A percentile compares a stretch with the other conserved stretches of the same genome.
Conservation (phyloP, 2,113 vertebrate species). For the Ovibos moschatus region DNA sequence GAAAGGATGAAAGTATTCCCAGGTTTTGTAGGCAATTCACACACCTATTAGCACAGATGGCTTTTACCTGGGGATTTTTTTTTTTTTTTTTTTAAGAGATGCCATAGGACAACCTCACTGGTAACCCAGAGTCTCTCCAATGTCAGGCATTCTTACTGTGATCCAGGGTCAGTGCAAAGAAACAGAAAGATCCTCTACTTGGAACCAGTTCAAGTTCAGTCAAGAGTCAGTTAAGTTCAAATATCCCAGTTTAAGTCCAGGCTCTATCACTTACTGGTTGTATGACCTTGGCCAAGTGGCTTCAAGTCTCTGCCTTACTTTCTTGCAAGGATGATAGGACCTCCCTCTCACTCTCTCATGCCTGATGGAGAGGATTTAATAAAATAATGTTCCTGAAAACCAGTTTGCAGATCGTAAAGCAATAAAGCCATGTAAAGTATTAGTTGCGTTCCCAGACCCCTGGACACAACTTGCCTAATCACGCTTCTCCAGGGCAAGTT, state of each 20-base stretch:
- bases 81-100: background rate
- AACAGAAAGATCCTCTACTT: background rate
- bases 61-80: constrained; percentile 18
- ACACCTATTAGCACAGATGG: constrained; percentile 33
- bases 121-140: background rate
- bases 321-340: background rate
- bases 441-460: background rate
- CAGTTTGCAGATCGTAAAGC: background rate
- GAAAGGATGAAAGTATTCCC: background rate
- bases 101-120: background rate
- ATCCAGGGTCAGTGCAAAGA: background rate
- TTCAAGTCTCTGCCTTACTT: background rate
- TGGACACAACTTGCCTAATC: background rate
- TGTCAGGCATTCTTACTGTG: background rate
- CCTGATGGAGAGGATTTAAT: constrained; percentile 31
- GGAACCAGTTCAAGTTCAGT: background rate
- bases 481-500: background rate
- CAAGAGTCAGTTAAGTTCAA: background rate
- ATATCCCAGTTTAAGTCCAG: background rate
- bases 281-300: constrained; percentile 31
- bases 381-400: constrained; percentile 22
- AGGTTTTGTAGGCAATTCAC: background rate
- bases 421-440: background rate
- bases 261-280: background rate
- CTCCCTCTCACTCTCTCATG: background rate